Evolutionary conservation across 2,888 invertebrate species (phyloP), one percentile per base, ranked within the genome.

Genomic region (Apodemia zela): DNA sequence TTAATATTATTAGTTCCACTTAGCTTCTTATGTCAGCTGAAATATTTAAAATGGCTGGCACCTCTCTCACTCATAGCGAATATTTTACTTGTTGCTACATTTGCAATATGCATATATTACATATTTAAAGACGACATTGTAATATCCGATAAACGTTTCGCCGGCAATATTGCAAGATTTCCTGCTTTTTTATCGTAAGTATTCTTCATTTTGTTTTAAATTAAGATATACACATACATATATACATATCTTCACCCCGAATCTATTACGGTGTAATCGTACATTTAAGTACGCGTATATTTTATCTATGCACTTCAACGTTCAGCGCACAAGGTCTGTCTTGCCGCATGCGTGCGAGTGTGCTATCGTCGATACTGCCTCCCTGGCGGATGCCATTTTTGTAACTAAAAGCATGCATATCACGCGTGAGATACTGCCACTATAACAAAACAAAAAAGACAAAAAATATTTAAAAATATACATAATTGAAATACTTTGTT

Each of bases 11-110:
- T 89, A 2, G 69, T 85, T 21, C 92, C 92, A 0, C 77, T 92
- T 63, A 82, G 87, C 69, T 54, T 88, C 6, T 75, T 92, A 75
- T 82, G 80, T 11, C 92, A 92, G 68, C 94, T 97, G 71, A 93
- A 96, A 69, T 94, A 96, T 77, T 90, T 98, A 11, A 96, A 95
- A 77, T 95, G 94, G 79, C 85, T 99, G 64, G 97, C 98, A 2
- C 97, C 98, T 0, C 96, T 98, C 78, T 98, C 98, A 0, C 92
- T 96, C 65, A 78, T 97, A 57, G 98, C 98, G 21, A 98, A 98
- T 78, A 64, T 96, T 8, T 93, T 97, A 45, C 95, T 98, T 75
- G 86, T 96, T 0, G 79, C 93, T 1, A 96, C 97, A 0, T 95
- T 98, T 71, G 92, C 88, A 33, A 95, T 98, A 72, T 97, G 97